Conservation (phyloP, 2,888 invertebrate genomes). For the Teinopalpus imperialis region DNA sequence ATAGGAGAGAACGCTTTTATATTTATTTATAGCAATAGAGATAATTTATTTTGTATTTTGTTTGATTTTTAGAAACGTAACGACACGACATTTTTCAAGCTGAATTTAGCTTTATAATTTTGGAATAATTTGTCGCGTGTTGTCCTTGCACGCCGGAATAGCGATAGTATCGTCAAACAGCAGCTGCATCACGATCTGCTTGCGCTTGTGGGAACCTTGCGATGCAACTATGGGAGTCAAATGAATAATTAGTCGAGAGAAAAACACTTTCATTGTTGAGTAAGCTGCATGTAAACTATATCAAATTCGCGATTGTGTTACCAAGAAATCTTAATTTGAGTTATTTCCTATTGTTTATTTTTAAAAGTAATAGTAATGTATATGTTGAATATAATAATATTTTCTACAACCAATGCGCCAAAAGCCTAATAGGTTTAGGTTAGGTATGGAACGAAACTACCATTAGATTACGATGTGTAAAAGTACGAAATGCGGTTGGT, state of each 20-base stretch:
- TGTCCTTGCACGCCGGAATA: conserved; percentile 51
- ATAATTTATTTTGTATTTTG: no score
- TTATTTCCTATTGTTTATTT: conserved; percentile 14
- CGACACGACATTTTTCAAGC: no score
- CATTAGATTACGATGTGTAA: no score
- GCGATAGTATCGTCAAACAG: conserved; percentile 53
- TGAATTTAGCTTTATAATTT: not conserved
- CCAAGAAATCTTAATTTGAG: not conserved
- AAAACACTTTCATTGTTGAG: conserved; percentile 21
- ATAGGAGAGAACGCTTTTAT: no score
- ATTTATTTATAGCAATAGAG: no score
- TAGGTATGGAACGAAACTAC: no score
- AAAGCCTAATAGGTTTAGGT: no score
- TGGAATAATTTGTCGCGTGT: conserved; percentile 29
- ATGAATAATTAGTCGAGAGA: conserved; percentile 9
- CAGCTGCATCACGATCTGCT: conserved; percentile 55
- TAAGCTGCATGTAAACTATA: conserved; percentile 13
- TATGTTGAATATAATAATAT: no score
- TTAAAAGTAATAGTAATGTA: no score
- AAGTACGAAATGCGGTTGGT: no score
- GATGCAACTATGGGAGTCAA: conserved; percentile 20
- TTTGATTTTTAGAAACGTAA: no score
- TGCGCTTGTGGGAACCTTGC: conserved; percentile 22
- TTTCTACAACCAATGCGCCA: no score
- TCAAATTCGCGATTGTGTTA: not conserved